A percentile compares a stretch with the other conserved stretches of the same genome.
Evolutionary conservation across 2,888 invertebrate species (phyloP).

Genomic region (Ophonus ardosiacus): DNA sequence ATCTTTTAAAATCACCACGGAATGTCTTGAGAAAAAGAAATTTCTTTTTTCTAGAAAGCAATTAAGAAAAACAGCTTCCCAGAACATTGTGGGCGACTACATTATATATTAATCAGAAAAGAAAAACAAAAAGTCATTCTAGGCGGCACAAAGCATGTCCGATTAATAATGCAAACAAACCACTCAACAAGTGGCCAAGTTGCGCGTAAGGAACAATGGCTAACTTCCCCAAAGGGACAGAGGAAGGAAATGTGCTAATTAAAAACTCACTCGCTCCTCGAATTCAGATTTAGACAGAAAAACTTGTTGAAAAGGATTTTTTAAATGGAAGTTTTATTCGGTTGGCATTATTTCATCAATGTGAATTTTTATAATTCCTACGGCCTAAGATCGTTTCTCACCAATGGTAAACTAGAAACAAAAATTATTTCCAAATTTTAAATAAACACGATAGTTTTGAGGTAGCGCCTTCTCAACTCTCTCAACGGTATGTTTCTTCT

Average conservation of each 20-base stretch:
- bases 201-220: not conserved
- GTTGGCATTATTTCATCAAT: no score
- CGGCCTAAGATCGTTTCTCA: no score
- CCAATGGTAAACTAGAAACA: no score
- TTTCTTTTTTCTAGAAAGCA: slow-evolving; percentile 19
- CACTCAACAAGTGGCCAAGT: slow-evolving; percentile 57
- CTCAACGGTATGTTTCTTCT: no score
- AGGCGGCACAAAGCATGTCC: slow-evolving; percentile 37
- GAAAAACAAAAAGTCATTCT: slow-evolving; percentile 48
- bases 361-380: no score
- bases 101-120: slow-evolving; percentile 45
- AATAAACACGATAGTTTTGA: no score
- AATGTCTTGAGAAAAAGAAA: slow-evolving; percentile 12
- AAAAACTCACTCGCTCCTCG: slow-evolving; percentile 22
- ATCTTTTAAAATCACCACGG: slow-evolving; percentile 1
- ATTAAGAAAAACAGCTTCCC: slow-evolving; percentile 35
- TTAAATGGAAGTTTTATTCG: not conserved
- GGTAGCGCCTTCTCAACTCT: no score
- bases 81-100: not conserved
- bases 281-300: not conserved
- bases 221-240: not conserved
- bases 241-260: slow-evolving; percentile 31
- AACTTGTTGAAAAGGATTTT: not conserved
- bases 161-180: slow-evolving; percentile 53
- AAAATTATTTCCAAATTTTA: no score